Percentiles rank a stretch among this genome's conserved stretches.
Conservation (phyloP, 53 echinoderm and acorn worm genomes). For the Patiria pectinifera region DNA sequence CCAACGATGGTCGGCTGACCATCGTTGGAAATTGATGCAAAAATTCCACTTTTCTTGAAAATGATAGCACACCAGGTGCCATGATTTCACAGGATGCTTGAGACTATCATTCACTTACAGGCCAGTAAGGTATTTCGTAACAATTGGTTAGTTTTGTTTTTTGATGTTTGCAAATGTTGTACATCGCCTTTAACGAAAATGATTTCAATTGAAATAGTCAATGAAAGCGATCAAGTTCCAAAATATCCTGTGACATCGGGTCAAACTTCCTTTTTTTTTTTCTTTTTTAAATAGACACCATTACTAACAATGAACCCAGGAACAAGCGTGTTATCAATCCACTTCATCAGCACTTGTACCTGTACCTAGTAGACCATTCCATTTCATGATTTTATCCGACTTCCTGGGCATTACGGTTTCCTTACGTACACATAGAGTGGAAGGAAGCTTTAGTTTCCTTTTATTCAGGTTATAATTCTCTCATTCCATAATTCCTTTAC, state of each 20-base stretch:
- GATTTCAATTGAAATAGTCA: neutral
- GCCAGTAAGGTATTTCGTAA: too few species aligned
- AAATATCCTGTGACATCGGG: neutral
- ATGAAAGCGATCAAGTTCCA: neutral
- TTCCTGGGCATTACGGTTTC: slow-evolving; percentile 3
- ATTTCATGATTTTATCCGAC: neutral
- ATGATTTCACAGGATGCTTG: too few species aligned
- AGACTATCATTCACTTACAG: too few species aligned
- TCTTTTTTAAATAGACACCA: neutral
- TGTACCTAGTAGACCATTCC: neutral
- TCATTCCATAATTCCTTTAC: neutral
- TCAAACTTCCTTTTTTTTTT: neutral
- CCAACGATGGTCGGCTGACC: too few species aligned
- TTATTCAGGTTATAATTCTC: neutral
- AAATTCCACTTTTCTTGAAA: too few species aligned
- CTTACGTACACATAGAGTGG: neutral
- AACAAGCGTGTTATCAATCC: neutral
- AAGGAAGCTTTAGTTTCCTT: neutral
- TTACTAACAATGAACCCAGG: neutral
- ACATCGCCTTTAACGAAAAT: too few species aligned
- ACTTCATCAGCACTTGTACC: slow-evolving; percentile 5
- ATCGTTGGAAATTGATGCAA: too few species aligned
- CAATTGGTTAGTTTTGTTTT: too few species aligned
- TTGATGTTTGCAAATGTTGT: too few species aligned
- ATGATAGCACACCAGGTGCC: too few species aligned